Conservation (phyloP, 2,888 invertebrate species). For the Drosophila engyochracea region DNA sequence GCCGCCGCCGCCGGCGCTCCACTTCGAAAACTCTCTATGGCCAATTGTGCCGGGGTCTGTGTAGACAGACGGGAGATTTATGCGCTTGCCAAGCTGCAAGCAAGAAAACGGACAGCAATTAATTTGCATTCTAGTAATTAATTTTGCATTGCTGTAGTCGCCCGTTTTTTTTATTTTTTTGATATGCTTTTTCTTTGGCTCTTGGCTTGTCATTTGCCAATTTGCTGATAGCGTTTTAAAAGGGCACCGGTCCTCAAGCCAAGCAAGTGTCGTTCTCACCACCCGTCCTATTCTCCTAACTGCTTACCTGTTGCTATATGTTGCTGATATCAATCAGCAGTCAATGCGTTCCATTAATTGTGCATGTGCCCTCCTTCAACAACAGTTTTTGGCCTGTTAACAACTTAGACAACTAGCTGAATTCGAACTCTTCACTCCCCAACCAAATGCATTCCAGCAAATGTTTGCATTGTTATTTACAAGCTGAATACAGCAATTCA, state of each 20-base stretch:
- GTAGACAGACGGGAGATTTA: conserved; percentile 61
- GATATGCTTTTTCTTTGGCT: conserved; percentile 29
- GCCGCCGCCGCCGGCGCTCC: conserved; percentile 12
- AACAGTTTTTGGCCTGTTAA: conserved; percentile 40
- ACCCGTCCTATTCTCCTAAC: background rate
- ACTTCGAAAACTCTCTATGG: conserved; percentile 7
- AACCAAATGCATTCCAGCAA: background rate
- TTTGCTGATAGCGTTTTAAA: conserved; percentile 76
- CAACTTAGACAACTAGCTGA: conserved; percentile 41
- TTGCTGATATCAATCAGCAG: conserved; percentile 58
- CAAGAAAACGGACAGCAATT: conserved; percentile 79
- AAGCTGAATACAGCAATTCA: conserved; percentile 55
- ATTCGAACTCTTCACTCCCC: no score
- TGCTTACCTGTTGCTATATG: conserved; percentile 56
- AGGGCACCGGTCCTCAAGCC: conserved; percentile 45
- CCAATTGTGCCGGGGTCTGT: conserved; percentile 21
- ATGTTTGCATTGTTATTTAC: conserved; percentile 53
- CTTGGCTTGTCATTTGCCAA: conserved; percentile 61
- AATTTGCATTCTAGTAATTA: conserved; percentile 81
- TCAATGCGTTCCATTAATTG: conserved; percentile 63
- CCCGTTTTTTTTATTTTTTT: conserved; percentile 14
- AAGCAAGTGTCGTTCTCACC: conserved; percentile 46
- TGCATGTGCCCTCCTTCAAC: conserved; percentile 17
- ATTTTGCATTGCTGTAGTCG: conserved; percentile 73
- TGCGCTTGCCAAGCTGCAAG: conserved; percentile 76